These are phyloP conservation scores for Lucilia sericata DNA, from an alignment of 1,140 invertebrate genomes.

Conservation along the genomic window DNA sequence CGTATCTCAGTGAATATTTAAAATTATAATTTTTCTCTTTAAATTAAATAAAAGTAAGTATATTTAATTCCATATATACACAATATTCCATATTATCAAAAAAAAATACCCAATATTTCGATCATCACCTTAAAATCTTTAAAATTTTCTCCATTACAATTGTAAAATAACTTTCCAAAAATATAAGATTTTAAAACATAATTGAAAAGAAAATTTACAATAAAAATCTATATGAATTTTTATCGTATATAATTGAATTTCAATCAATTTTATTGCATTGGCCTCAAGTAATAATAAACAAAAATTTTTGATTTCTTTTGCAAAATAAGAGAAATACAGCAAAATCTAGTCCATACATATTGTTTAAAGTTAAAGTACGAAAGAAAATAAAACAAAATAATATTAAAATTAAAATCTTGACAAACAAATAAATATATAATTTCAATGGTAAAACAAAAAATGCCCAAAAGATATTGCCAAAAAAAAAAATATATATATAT, in stretches of 20 bases:
- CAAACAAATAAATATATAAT: slow-evolving; percentile 15
- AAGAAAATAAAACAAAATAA: not conserved
- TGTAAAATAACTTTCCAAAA: too few species aligned
- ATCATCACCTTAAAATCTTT: too few species aligned
- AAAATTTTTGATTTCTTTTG: slow-evolving; percentile 7
- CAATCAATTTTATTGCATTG: slow-evolving; percentile 24
- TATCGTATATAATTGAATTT: slow-evolving; percentile 17
- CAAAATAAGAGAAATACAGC: not conserved
- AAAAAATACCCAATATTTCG: too few species aligned
- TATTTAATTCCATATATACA: too few species aligned
- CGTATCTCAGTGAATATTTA: too few species aligned
- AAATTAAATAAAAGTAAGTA: too few species aligned
- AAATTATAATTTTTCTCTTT: too few species aligned
- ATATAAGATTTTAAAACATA: too few species aligned
- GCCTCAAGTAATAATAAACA: slow-evolving; percentile 11
- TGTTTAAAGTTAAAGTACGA: not conserved
- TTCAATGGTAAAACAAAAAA: not conserved
- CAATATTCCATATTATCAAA: too few species aligned
- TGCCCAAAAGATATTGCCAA: slow-evolving; percentile 8
- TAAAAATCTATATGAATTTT: not conserved
- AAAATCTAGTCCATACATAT: too few species aligned
- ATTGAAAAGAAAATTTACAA: not conserved
- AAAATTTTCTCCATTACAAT: too few species aligned
- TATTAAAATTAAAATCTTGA: not conserved
- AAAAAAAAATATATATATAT: too few species aligned